Base-by-base conservation (phyloP, 1,140 invertebrate species). In the Trachymyrmex cornetzi region DNA sequence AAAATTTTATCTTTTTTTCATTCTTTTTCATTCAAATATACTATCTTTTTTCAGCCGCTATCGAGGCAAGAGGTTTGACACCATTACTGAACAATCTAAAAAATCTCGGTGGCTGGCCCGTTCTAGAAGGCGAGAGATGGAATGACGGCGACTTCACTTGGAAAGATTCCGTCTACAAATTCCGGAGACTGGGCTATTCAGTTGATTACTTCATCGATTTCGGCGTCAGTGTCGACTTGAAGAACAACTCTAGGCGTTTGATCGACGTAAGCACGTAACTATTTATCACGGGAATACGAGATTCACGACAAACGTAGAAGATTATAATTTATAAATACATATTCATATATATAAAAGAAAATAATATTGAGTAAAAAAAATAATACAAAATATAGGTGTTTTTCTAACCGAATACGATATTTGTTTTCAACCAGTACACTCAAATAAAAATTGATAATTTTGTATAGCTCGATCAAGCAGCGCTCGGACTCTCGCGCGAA, bases 161-260 rank as follows among this genome's bases (percentile, higher is more conserved):
- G 98, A 97, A 97, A 90, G 96, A 98, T 86, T 97, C 97, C 11
- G 97, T 98, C 4, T 98, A 98, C 95, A 97, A 96, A 79, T 98
- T 98, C 95, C 96, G 97, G 24, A 95, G 95, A 69, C 94, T 96
- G 6, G 99, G 98, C 4, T 98, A 98, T 93, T 98, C 98, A 7
- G 97, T 98, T 59, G 98, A 99, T 94, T 99, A 99, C 92, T 97
- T 99, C 92, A 96, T 99, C n/a, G 98, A 99, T 92, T 98, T 99
- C 89, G 98, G 98, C 53, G 97, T 99, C 77, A 97, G 97, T 4
- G 97, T 98, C 9, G 98, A 99, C 95, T 96, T 98, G n/a, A 98
- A 98, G 94, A 99, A 99, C 94, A 98, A 97, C 34, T 98, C 98
- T 0, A 96, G 96, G 86, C 96, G 98, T 72, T 96, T 98, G 48